Percentiles rank a stretch among this genome's conserved stretches.
These are phyloP conservation scores for Gymnoscelis rufifasciata DNA, from an alignment of 2,888 invertebrate species.

Conservation along the genomic window DNA sequence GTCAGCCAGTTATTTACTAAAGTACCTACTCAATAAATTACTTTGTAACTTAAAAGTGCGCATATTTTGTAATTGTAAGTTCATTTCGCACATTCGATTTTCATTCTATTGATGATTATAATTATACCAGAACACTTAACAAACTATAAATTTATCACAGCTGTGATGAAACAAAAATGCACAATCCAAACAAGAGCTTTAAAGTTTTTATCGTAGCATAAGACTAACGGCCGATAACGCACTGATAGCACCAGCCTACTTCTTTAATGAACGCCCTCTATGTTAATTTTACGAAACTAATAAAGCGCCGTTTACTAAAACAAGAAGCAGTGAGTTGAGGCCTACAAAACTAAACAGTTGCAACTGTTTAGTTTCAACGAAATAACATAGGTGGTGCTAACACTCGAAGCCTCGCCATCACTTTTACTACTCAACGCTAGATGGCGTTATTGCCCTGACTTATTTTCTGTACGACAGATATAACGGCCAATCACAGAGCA, in stretches of 20 bases:
- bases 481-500: slow-evolving; percentile 45
- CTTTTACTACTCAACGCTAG: slow-evolving; percentile 15
- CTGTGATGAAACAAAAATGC: slow-evolving; percentile 4
- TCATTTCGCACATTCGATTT: too few species aligned
- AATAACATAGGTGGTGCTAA: slow-evolving; percentile 4
- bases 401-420: neutral
- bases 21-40: too few species aligned
- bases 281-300: too few species aligned
- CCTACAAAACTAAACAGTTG: neutral
- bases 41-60: too few species aligned
- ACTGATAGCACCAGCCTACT: too few species aligned
- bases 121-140: too few species aligned
- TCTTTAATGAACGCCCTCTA: too few species aligned
- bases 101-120: neutral
- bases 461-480: slow-evolving; percentile 5
- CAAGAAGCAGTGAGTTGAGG: neutral
- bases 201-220: neutral
- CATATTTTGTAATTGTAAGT: too few species aligned
- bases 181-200: slow-evolving; percentile 6
- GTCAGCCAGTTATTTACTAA: too few species aligned
- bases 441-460: slow-evolving; percentile 14
- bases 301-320: neutral
- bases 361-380: neutral
- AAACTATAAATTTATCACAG: slow-evolving; percentile 3
- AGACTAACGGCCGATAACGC: too few species aligned